A percentile compares a stretch with the other conserved stretches of the same genome.
Conservation (phyloP, 2,888 invertebrate species). For the Hypomecis punctinalis region DNA sequence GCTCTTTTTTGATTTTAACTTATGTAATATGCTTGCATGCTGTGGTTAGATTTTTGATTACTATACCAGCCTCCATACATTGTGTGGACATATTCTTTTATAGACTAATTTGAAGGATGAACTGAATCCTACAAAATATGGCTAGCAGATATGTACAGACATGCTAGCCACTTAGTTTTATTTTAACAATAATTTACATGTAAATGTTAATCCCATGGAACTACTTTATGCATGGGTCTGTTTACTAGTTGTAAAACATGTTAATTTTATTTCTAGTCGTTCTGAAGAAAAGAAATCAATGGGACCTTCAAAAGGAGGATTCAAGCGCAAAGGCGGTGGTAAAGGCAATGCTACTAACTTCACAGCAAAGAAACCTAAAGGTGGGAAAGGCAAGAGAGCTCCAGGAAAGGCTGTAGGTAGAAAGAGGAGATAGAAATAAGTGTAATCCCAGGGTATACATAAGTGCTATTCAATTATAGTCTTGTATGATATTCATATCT, state of each 20-base stretch:
- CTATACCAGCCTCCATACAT: too few species aligned
- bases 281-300: conserved; percentile 81
- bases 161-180: too few species aligned
- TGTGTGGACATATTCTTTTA: too few species aligned
- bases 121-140: too few species aligned
- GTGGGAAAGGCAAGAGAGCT: conserved; percentile 88
- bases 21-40: too few species aligned
- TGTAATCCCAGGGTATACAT: neutral
- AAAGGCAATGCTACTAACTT: conserved; percentile 73
- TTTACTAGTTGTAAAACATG: neutral
- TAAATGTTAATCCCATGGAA: too few species aligned
- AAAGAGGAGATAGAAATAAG: conserved; percentile 86
- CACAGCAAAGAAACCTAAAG: conserved; percentile 87
- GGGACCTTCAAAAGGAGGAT: conserved; percentile 61
- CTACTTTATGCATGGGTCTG: too few species aligned
- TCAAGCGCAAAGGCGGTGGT: conserved; percentile 67
- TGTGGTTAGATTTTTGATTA: too few species aligned
- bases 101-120: too few species aligned
- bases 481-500: neutral
- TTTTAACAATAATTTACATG: too few species aligned
- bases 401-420: conserved; percentile 87
- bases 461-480: conserved; percentile 6
- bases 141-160: too few species aligned
- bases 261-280: conserved; percentile 62
- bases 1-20: too few species aligned